Percentiles rank a stretch among this genome's conserved stretches.
Evolutionary conservation across 2,113 vertebrate genomes (phyloP).

Genomic region (Heterotilapia buettikoferi): DNA sequence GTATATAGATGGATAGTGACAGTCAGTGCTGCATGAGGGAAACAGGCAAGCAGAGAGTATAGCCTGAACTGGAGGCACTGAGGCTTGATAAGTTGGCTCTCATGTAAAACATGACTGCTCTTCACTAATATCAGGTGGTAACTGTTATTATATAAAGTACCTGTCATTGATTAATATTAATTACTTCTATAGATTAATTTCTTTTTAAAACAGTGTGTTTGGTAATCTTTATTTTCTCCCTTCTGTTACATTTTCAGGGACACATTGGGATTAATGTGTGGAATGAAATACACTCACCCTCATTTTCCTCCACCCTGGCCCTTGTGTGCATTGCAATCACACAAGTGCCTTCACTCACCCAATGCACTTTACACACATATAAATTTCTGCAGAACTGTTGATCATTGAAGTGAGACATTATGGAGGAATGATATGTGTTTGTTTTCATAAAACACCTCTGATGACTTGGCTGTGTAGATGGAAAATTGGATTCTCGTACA

Average conservation of each 20-base stretch:
- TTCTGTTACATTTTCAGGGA: not conserved
- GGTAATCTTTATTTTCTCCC: not conserved
- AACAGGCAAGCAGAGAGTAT: slow-evolving; percentile 24
- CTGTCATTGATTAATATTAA: not conserved
- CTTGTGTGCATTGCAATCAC: not conserved
- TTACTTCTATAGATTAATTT: not conserved
- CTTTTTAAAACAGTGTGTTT: not conserved
- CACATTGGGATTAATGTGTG: not conserved
- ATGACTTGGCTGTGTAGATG: not conserved
- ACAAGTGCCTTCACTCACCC: not conserved
- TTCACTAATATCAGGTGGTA: not conserved
- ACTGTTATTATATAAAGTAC: not conserved
- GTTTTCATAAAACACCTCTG: not conserved
- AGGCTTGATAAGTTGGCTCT: slow-evolving; percentile 27
- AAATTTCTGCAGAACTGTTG: not conserved
- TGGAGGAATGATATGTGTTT: not conserved
- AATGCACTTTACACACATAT: not conserved
- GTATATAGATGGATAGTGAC: slow-evolving; percentile 59
- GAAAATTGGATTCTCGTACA: not conserved
- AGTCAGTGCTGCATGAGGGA: slow-evolving; percentile 51
- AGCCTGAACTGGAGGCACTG: slow-evolving; percentile 33
- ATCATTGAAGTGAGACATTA: not conserved
- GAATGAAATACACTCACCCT: not conserved
- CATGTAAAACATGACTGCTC: slow-evolving; percentile 27
- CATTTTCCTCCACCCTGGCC: not conserved